Base-by-base conservation (phyloP, 2,888 invertebrate genomes). In the Hoplodrina blanda region DNA sequence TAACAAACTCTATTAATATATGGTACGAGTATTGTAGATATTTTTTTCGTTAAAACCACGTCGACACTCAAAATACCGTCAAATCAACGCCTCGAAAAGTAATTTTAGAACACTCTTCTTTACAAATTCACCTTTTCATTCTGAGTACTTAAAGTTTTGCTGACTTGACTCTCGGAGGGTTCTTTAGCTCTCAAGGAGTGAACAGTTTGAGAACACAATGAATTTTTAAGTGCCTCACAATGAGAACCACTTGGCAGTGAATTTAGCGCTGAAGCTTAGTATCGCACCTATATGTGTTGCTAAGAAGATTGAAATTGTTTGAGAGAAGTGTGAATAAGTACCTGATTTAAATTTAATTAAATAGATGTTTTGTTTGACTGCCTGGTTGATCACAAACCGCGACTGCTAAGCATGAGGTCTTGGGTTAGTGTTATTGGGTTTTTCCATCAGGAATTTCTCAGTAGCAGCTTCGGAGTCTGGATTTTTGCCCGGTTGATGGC, bases 201-300 rank as follows among this genome's bases (percentile, higher is more conserved):
- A 17, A 46, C 46, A 60, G 64, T 68, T 76, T 70, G 62, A 69
- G 63, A 73, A 69, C 62, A 73, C 73, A 82, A 68, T 80, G 72
- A 82, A 75, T 80, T 82, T 82, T 78, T 79, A 74, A 80, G 73
- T 68, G 49, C 54, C 10, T 62, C 11, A 54, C 55, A 65, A 63
- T 76, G 65, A 66, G 73, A 37, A 52, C 53, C 63, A 57, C 80
- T 78, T 76, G 62, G 17, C 13, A 13, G 41, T 5, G 54, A 53
- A 25, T 73, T 69, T 25, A 54, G 62, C 8, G 19, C 30, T 64
- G 37, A 73, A 19, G 49, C 57, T 37, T 37, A 15, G 41, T 13
- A 44, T n/a, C 11, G 49, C 50, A 33, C 50, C 19, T 64, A 30
- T 52, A 63, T 46, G 44, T 25, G 54, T 71, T 57, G 20, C 25